Base-by-base conservation (phyloP, 2,797 vertebrate species). In the Gymnothorax javanicus region DNA sequence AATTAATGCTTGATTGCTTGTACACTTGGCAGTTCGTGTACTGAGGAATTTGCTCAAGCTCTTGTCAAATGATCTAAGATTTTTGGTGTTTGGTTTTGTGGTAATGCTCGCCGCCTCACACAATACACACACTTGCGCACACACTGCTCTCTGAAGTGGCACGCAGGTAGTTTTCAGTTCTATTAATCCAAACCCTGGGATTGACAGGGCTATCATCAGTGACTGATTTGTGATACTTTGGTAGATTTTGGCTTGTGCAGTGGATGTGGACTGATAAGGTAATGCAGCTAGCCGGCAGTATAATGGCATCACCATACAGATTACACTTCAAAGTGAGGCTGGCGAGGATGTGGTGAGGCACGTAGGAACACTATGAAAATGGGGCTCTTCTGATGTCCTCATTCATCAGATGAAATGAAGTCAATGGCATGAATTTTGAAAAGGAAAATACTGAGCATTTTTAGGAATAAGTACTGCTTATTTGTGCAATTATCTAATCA, bases 341-440 rank as follows among this genome's bases (percentile, higher is more conserved):
- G 67, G 77, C 69, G 33, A 43, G 15, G 15, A 23, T 43, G n/a
- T 56, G 23, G 52, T 57, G 52, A 83, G 73, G 43, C 54, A 43
- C 25, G 59, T 85, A 25, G 71, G 23, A 2, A 67, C 52, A 25
- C 9, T 43, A 27, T 85, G 33, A 85, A 58, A 67, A 85, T 57
- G 23, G 43, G 57, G 25, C 88, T 67, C 86, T 50, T 50, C 54
- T 87, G 89, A 90, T 81, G 62, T 86, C 81, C 23, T 56, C 82
- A 86, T 60, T 82, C 88, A 87, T 86, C 83, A 83, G 52, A 60
- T 79, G 85, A 83, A 88, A 87, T 88, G 85, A 86, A 84, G 77
- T 54, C 75, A 59, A 59, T 56, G n/a, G n/a, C n/a, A n/a, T n/a
- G n/a, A n/a, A n/a, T n/a, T n/a, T n/a, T n/a, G n/a, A n/a, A n/a